Conservation (phyloP, 2,888 invertebrate genomes). For the Leistus spinibarbis region DNA sequence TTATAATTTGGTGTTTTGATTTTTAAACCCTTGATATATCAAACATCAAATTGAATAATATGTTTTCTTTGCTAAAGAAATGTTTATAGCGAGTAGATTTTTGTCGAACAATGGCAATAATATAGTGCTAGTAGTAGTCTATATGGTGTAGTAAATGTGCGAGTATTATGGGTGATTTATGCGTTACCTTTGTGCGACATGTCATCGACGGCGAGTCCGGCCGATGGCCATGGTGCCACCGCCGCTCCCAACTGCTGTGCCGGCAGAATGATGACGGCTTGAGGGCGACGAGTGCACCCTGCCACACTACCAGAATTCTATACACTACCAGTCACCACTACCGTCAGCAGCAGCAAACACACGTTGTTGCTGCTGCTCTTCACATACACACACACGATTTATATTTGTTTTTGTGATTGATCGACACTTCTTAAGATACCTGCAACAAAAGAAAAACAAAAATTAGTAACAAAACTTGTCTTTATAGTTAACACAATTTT, state of each 20-base stretch:
- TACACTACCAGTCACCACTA: neutral
- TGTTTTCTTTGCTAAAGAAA: neutral
- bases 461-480: too few relatives aligned
- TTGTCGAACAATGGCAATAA: neutral
- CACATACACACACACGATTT: slow-evolving; percentile 1
- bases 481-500: too few relatives aligned
- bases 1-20: neutral
- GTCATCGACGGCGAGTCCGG: slow-evolving; percentile 79
- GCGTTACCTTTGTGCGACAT: slow-evolving; percentile 83
- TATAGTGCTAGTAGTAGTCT: neutral
- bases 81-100: neutral
- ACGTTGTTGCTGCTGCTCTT: slow-evolving; percentile 11
- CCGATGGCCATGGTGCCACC: slow-evolving; percentile 83
- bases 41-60: neutral
- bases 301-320: slow-evolving; percentile 7
- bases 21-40: neutral
- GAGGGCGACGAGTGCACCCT: slow-evolving; percentile 37
- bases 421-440: slow-evolving; percentile 29
- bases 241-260: slow-evolving; percentile 79
- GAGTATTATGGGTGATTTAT: neutral
- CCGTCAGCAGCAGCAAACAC: neutral
- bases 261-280: slow-evolving; percentile 70
- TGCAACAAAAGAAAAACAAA: slow-evolving; percentile 6
- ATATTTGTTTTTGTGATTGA: slow-evolving; percentile 10
- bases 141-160: neutral